Evolutionary conservation across 1,140 invertebrate species (phyloP).

Genomic region (Drosophila subobscura): DNA sequence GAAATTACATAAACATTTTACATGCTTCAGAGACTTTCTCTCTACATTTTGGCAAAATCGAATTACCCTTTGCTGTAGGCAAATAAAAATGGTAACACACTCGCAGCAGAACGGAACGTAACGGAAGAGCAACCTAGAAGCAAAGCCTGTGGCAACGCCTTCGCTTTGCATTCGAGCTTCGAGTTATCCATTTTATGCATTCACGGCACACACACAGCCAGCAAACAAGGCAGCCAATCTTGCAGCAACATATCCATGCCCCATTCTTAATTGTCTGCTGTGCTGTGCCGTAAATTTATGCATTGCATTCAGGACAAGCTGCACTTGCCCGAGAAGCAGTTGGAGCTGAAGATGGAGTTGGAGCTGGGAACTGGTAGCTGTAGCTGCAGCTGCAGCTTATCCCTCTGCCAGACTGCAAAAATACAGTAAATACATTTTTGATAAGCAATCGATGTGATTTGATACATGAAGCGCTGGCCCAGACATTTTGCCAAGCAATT

Average conservation of each 20-base stretch:
- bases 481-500: constrained; percentile 29
- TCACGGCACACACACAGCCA: constrained; percentile 67
- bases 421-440: constrained; percentile 79
- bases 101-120: constrained; percentile 6
- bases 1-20: too few species aligned
- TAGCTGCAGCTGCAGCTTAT: not conserved
- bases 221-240: constrained; percentile 72
- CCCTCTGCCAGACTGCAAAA: constrained; percentile 28
- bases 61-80: not conserved
- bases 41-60: too few species aligned
- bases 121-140: constrained; percentile 12
- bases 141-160: constrained; percentile 45
- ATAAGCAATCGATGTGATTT: constrained; percentile 61
- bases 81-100: constrained; percentile 23
- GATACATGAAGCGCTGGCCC: constrained; percentile 5
- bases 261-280: constrained; percentile 72
- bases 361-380: constrained; percentile 11
- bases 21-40: too few species aligned
- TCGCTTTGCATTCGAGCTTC: constrained; percentile 45
- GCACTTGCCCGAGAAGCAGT: constrained; percentile 9
- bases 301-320: constrained; percentile 62
- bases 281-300: constrained; percentile 72
- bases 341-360: constrained; percentile 7
- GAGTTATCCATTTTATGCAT: constrained; percentile 76
- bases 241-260: constrained; percentile 25